A percentile compares a stretch with the other conserved stretches of the same genome.
phyloP scores from a whole-genome alignment of 2,888 invertebrate genomes.

The Polyploca ridens region DNA sequence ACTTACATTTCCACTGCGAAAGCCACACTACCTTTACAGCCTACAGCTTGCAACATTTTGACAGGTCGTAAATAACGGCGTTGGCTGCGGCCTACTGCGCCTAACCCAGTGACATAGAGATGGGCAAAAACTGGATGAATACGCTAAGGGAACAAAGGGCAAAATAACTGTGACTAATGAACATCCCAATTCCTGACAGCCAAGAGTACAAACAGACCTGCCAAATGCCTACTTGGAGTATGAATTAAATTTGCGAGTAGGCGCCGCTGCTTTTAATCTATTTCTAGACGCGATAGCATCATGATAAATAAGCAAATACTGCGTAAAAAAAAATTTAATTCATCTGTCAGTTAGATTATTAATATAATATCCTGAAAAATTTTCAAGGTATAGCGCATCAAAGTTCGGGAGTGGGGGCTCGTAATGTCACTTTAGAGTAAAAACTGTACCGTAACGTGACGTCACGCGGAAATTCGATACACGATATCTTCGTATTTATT shows the following conservation, averaged over 20 bases:
- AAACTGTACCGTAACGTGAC: no score
- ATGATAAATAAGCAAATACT: no score
- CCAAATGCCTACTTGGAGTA: background rate
- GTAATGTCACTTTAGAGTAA: no score
- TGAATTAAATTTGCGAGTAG: background rate
- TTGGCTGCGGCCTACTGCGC: background rate
- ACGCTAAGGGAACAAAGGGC: constrained; percentile 20
- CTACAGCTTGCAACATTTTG: constrained; percentile 7
- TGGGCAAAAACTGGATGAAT: background rate
- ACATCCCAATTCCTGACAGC: background rate
- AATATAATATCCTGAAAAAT: no score
- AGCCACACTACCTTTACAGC: background rate
- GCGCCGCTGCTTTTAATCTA: no score
- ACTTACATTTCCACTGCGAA: background rate
- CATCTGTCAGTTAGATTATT: no score
- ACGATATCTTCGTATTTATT: no score
- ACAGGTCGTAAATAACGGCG: background rate
- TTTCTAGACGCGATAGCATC: no score
- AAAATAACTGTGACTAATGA: constrained; percentile 26
- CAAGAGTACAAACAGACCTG: background rate
- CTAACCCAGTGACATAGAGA: background rate
- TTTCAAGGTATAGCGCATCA: no score
- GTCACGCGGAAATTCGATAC: no score
- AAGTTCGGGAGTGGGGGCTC: no score
- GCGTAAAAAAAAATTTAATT: no score